Conservation (phyloP, 2,113 vertebrate species). For the Calonectris borealis region DNA sequence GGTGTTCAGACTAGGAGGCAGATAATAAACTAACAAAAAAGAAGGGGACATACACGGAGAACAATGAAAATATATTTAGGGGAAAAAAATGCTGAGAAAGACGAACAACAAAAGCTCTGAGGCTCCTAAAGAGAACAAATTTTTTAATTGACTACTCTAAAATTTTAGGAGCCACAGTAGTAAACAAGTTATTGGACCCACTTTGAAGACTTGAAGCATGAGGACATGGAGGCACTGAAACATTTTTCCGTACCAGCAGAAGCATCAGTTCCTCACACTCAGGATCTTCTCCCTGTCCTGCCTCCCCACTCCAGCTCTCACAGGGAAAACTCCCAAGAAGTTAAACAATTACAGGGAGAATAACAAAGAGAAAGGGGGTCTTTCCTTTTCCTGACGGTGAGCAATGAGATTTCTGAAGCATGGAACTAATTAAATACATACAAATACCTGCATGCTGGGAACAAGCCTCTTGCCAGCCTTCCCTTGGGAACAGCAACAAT, state of each 20-base stretch:
- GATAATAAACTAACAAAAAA: not conserved
- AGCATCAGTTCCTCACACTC: not conserved
- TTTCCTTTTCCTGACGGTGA: not conserved
- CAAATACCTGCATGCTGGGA: not conserved
- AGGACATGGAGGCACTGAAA: not conserved
- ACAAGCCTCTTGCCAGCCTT: not conserved
- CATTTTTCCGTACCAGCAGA: not conserved
- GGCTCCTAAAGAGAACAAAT: fast-evolving
- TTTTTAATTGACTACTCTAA: not conserved
- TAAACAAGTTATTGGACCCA: not conserved
- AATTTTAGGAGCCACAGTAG: not conserved
- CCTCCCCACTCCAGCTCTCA: not conserved
- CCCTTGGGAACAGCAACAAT: not conserved
- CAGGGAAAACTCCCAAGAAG: not conserved
- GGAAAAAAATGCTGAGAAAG: not conserved
- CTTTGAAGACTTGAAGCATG: not conserved
- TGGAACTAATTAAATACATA: not conserved
- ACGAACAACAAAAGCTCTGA: not conserved
- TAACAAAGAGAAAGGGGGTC: not conserved
- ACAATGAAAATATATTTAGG: not conserved
- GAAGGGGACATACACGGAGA: not conserved
- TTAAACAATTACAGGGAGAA: not conserved
- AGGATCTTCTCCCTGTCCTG: not conserved
- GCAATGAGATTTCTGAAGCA: not conserved
- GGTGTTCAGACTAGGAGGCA: not conserved